Conservation (phyloP, 1,140 invertebrate genomes). For the Pogonognathellus flavescens region DNA sequence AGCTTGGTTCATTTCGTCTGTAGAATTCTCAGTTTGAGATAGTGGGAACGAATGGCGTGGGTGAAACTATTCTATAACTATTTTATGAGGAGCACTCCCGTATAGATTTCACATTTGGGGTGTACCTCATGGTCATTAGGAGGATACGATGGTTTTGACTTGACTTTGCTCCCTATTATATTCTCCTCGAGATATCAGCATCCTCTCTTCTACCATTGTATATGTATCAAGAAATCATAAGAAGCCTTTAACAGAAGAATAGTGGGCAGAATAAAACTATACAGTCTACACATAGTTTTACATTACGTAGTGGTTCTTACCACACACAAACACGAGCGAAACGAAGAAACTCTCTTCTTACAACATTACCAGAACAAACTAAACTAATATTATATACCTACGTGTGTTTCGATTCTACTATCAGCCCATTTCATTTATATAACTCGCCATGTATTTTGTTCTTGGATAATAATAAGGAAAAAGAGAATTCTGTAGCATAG, state of each 20-base stretch:
- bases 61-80: constrained; percentile 30
- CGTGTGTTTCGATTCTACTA: background rate
- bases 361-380: too few relatives aligned
- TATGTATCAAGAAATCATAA: too few relatives aligned
- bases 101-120: constrained; percentile 50
- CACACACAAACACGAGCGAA: too few relatives aligned
- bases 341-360: too few relatives aligned
- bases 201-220: background rate
- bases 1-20: background rate
- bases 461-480: constrained; percentile 23
- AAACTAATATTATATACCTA: background rate
- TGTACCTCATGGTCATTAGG: constrained; percentile 49
- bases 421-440: background rate
- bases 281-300: too few relatives aligned
- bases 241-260: too few relatives aligned
- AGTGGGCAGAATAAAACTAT: too few relatives aligned
- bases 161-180: background rate
- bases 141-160: constrained; percentile 29
- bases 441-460: background rate
- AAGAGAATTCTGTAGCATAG: background rate
- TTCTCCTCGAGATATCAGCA: constrained; percentile 7
- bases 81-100: constrained; percentile 29
- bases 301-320: too few relatives aligned
- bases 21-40: background rate
- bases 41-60: constrained; percentile 38